phyloP scores from a whole-genome alignment of 2,888 invertebrate genomes.

The Slavum lentiscoides region DNA sequence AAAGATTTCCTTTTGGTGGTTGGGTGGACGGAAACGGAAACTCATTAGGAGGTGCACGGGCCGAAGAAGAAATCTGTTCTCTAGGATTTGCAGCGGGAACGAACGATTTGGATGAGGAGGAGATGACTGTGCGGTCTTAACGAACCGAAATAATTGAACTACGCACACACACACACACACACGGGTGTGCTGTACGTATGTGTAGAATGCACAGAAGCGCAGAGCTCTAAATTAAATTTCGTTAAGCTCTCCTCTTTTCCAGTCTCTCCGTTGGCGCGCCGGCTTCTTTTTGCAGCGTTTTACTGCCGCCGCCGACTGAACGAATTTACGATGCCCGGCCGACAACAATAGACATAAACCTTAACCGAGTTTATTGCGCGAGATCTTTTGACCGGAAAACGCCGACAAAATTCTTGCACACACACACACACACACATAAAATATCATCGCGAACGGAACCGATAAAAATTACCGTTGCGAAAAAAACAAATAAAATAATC shows the following conservation, averaged over 20 bases:
- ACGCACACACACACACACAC: slow-evolving; percentile 7
- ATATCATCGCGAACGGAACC: not conserved
- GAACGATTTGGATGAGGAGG: no score
- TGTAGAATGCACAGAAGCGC: slow-evolving; percentile 43
- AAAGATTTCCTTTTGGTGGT: no score
- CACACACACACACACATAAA: slow-evolving; percentile 1
- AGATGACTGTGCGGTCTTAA: slow-evolving; percentile 48
- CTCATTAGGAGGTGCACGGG: slow-evolving; percentile 24
- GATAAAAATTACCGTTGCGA: slow-evolving; percentile 44
- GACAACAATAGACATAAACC: slow-evolving; percentile 51
- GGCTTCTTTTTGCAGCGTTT: slow-evolving; percentile 9
- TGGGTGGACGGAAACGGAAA: not conserved
- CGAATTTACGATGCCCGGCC: slow-evolving; percentile 49
- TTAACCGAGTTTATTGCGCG: slow-evolving; percentile 51
- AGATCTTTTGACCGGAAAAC: slow-evolving; percentile 48
- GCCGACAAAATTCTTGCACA: not conserved
- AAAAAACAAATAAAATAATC: slow-evolving; percentile 2
- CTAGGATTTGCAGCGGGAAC: slow-evolving; percentile 21
- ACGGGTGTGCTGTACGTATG: slow-evolving; percentile 22
- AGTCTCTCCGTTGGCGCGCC: not conserved
- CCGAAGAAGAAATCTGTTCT: slow-evolving; percentile 35
- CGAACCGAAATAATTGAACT: slow-evolving; percentile 54
- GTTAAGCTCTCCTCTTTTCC: slow-evolving; percentile 29
- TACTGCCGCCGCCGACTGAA: slow-evolving; percentile 38
- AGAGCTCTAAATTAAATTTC: slow-evolving; percentile 53